phyloP scores from a whole-genome alignment of 2,888 invertebrate species.

The Carterocephalus palaemon region DNA sequence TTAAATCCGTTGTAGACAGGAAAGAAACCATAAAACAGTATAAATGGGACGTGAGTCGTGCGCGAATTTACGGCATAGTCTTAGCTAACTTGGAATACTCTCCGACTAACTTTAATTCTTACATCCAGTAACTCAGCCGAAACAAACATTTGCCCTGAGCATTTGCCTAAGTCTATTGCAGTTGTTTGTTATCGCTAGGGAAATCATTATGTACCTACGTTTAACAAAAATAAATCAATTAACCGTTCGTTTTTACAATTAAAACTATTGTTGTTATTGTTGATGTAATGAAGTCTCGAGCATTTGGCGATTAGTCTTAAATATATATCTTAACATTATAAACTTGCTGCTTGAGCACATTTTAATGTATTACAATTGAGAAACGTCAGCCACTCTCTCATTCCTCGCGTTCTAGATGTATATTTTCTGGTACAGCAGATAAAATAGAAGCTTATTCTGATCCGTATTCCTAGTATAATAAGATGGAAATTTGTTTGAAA shows the following conservation, averaged over 20 bases:
- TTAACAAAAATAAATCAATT: no score
- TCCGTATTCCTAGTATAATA: background rate
- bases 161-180: conserved; percentile 13
- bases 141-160: conserved; percentile 32
- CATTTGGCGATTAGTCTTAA: no score
- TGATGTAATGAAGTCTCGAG: no score
- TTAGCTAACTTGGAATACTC: conserved; percentile 32
- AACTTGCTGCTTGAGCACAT: no score
- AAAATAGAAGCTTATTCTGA: background rate
- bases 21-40: conserved; percentile 71
- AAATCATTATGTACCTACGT: no score
- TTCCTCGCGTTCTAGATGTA: background rate
- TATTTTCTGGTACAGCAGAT: background rate
- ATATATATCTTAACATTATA: no score
- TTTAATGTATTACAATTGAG: conserved; percentile 1
- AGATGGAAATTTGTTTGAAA: conserved; percentile 4
- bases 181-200: background rate
- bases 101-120: conserved; percentile 53
- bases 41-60: conserved; percentile 64
- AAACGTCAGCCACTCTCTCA: conserved; percentile 2
- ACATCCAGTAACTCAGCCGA: conserved; percentile 25
- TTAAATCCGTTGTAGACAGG: conserved; percentile 51
- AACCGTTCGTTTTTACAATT: no score
- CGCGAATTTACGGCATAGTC: conserved; percentile 37
- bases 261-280: no score